Evolutionary conservation across 1,140 invertebrate species (phyloP), one percentile per base, ranked within the genome.

Genomic region (Nylanderia fulva): DNA sequence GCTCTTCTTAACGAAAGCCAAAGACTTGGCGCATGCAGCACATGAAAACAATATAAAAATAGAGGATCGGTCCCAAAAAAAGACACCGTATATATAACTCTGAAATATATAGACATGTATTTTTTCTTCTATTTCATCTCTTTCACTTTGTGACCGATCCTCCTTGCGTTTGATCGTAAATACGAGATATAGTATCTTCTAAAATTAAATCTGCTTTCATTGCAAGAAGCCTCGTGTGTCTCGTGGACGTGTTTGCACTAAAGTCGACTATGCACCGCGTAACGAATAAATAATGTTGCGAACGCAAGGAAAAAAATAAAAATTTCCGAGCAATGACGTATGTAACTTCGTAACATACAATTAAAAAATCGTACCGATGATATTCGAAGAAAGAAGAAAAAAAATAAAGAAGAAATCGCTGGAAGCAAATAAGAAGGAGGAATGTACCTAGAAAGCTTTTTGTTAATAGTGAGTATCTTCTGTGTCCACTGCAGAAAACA

Each of bases 381-480:
- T n/a, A n/a, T 64, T 5, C 0, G 45, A 48, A 48, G 15, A 48
- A 48, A 48, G 9, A 42, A 29, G 5, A 52, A 56, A 21, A 4
- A 56, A 21, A 72, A 54, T n/a, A 86, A 33, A 33, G 29, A 33
- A 33, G 58, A 52, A n/a, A 42, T 63, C 36, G 33, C 8, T 84
- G 66, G 39, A 82, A 72, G 45, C 75, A 74, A 75, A 85, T 83
- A 71, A 87, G 80, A 84, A 85, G 45, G 80, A 88, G 86, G 85
- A 87, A 91, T 89, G 88, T 94, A 94, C 93, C 93, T 94, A 93
- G 92, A 93, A 92, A 93, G 91, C 90, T 94, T 94, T 94, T 91
- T 92, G 90, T 94, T 94, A 93, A 94, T 93, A 90, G 93, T 93
- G 86, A 94, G 92, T 90, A 94, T 94, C 93, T 94, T 94, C 92